Base-by-base conservation (phyloP, 2,113 vertebrate species). In the Anarhynchus alexandrinus region DNA sequence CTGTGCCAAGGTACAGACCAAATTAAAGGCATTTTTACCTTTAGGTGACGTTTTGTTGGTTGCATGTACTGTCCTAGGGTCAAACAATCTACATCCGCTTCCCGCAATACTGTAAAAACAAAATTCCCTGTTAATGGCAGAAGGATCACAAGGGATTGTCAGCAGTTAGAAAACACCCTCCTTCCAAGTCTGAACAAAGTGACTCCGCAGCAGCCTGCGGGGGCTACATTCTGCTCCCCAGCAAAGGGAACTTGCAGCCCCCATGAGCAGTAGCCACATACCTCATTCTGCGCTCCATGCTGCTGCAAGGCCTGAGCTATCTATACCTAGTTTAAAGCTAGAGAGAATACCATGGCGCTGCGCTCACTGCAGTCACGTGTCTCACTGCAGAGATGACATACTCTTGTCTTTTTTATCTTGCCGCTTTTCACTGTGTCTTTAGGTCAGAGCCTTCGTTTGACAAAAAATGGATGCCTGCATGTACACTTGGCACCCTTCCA, bases 61-160 rank as follows among this genome's bases (percentile, higher is more conserved):
- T 99, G 99, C 99, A 99, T 99, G 90, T 99, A 99, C 95, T 99
- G 99, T 61, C 99, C 99, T 40, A 99, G 95, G 5, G 99, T 99
- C 86, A 99, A 95, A 97, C 99, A 99, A 96, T 99, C 99, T 59
- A 99, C 99, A 16, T 94, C 98, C 15, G 98, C 98, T 82, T 98
- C 99, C 76, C 99, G 98, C 92, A 99, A 95, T 62, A 99, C 99
- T 99, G 96, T 10, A 77, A 97, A 64, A 90, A 36, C 42, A 93
- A 80, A 72, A 83, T 15, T 29, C 66, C 81, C 36, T 6, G 15
- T 96, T 74, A 96, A 73, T 32, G 67, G n/a, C 62, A n/a, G 57
- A 47, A 74, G 32, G 65, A 91, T 62, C 45, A 54, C 29, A 62
- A 32, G 51, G 38, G 21, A 64, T 34, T 19, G 40, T 47, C 62